Evolutionary conservation across 2,888 invertebrate genomes (phyloP).

Genomic region (Mesorhabditis belari): DNA sequence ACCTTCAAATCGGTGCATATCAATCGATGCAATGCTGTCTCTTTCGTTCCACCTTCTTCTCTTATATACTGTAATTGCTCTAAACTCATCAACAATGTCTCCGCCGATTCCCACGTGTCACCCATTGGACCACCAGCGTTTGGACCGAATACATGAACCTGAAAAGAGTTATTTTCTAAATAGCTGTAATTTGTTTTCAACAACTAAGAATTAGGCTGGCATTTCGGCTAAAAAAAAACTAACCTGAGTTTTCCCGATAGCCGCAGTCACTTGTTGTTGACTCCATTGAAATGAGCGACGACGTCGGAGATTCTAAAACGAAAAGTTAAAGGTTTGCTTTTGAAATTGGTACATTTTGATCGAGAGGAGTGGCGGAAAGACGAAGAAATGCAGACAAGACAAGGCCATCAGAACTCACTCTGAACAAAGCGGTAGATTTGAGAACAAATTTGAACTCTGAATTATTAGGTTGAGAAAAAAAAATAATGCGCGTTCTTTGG

Average conservation of each 20-base stretch:
- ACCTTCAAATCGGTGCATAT: constrained; percentile 25
- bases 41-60: constrained; percentile 20
- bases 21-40: constrained; percentile 19
- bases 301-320: constrained; percentile 22
- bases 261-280: constrained; percentile 74
- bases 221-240: background rate
- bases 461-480: too few relatives aligned
- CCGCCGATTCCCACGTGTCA: constrained; percentile 13
- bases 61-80: constrained; percentile 31
- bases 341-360: constrained; percentile 49
- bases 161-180: background rate
- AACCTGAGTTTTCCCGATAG: constrained; percentile 76
- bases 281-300: constrained; percentile 23
- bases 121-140: constrained; percentile 11
- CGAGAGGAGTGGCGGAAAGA: background rate
- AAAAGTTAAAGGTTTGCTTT: constrained; percentile 52
- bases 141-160: constrained; percentile 31
- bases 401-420: background rate
- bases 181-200: background rate
- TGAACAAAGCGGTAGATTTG: too few relatives aligned
- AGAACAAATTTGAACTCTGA: too few relatives aligned
- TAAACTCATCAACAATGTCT: constrained; percentile 33
- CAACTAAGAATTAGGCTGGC: constrained; percentile 68
- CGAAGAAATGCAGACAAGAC: background rate
- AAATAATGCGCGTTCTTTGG: too few relatives aligned